Conservation (phyloP, 2,888 invertebrate genomes). For the Neoscelio sp. region DNA sequence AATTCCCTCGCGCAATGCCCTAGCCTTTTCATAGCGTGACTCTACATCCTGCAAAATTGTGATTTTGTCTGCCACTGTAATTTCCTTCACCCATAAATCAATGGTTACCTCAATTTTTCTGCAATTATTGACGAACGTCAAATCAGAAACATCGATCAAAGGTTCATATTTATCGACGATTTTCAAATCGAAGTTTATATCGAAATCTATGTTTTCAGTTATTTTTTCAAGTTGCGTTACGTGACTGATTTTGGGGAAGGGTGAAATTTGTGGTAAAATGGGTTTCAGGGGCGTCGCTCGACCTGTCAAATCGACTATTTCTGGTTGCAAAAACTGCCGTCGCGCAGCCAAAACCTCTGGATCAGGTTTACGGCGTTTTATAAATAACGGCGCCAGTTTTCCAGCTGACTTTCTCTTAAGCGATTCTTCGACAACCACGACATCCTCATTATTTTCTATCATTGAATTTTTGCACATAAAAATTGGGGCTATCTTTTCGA, state of each 20-base stretch:
- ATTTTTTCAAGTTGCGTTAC: constrained; percentile 84
- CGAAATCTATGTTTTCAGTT: not conserved
- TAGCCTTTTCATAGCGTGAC: constrained; percentile 71
- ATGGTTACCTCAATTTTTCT: constrained; percentile 35
- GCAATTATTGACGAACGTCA: constrained; percentile 34
- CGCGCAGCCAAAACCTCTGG: constrained; percentile 86
- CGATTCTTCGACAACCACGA: constrained; percentile 12
- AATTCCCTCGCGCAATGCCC: constrained; percentile 75
- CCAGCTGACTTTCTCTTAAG: constrained; percentile 72
- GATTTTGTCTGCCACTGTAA: constrained; percentile 64
- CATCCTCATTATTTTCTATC: constrained; percentile 21
- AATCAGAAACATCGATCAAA: constrained; percentile 61
- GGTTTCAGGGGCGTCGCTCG: constrained; percentile 84
- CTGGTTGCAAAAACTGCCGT: constrained; percentile 88
- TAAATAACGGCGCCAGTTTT: constrained; percentile 88
- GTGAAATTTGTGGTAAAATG: constrained; percentile 58
- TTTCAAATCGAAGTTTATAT: constrained; percentile 65
- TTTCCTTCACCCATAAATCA: constrained; percentile 2
- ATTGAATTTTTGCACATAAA: constrained; percentile 26
- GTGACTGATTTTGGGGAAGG: constrained; percentile 88
- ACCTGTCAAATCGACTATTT: constrained; percentile 86
- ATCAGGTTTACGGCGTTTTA: constrained; percentile 85
- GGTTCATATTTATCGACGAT: constrained; percentile 55
- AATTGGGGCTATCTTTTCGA: constrained; percentile 50
- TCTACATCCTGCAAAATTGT: constrained; percentile 75